Evolutionary conservation across 2,888 invertebrate species (phyloP).

Genomic region (Heliothis peltigera): DNA sequence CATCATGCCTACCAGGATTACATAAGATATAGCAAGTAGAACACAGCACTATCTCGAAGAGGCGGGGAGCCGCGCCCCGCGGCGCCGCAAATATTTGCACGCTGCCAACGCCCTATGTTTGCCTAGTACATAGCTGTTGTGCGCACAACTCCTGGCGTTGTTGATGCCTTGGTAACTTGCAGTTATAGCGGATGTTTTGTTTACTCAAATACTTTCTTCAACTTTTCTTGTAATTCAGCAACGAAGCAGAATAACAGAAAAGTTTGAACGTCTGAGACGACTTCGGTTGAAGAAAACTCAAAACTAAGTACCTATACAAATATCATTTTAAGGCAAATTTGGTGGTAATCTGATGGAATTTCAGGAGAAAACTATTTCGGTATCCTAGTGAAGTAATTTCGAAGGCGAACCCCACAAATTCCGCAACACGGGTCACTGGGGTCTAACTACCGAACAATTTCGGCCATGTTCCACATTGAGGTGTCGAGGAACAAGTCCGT

Average conservation of each 20-base stretch:
- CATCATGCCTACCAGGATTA: conserved; percentile 70
- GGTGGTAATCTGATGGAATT: not conserved
- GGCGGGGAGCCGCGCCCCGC: conserved; percentile 69
- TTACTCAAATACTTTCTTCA: conserved; percentile 46
- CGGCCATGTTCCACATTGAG: conserved; percentile 40
- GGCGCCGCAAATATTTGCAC: conserved; percentile 75
- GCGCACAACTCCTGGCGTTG: conserved; percentile 67
- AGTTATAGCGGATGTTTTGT: conserved; percentile 46
- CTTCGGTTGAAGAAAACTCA: not conserved
- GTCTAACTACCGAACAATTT: conserved; percentile 43
- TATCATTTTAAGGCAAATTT: too few species aligned
- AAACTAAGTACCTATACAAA: not conserved
- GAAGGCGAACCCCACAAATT: conserved; percentile 19
- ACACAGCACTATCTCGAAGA: conserved; percentile 68
- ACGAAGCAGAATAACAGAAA: not conserved
- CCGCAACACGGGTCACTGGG: conserved; percentile 34
- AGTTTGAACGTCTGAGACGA: not conserved
- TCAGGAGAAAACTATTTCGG: not conserved
- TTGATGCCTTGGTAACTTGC: conserved; percentile 69
- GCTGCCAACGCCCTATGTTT: conserved; percentile 75
- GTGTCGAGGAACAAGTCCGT: conserved; percentile 58
- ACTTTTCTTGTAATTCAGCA: conserved; percentile 31
- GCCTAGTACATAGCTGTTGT: conserved; percentile 71
- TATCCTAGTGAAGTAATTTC: not conserved
- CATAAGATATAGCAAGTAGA: conserved; percentile 72